Evolutionary conservation across 2,797 vertebrate genomes (phyloP).

Genomic region (Amazonetta brasiliensis): DNA sequence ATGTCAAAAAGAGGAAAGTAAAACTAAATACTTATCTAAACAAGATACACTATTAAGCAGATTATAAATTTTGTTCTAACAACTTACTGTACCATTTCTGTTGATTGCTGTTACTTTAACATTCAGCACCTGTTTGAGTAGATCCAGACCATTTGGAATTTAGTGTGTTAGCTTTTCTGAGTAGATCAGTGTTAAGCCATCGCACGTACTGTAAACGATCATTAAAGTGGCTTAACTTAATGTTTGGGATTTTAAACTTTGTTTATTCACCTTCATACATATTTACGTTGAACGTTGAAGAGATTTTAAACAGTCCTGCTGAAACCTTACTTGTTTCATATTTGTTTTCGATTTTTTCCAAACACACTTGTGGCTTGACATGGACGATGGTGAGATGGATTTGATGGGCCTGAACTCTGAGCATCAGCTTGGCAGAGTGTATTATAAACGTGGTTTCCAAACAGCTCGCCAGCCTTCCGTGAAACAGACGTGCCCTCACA

Average conservation of each 20-base stretch:
- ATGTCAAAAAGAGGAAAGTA: slow-evolving; percentile 82
- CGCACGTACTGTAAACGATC: slow-evolving; percentile 25
- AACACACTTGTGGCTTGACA: slow-evolving; percentile 73
- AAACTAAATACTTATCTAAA: slow-evolving; percentile 77
- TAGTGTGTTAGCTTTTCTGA: slow-evolving; percentile 42
- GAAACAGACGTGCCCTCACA: slow-evolving; percentile 68
- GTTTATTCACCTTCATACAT: slow-evolving; percentile 73
- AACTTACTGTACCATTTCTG: slow-evolving; percentile 76
- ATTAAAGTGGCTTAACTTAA: slow-evolving; percentile 42
- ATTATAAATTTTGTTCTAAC: slow-evolving; percentile 76
- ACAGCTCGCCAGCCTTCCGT: slow-evolving; percentile 61
- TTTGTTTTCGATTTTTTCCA: slow-evolving; percentile 74
- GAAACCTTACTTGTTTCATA: slow-evolving; percentile 76
- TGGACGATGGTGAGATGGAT: slow-evolving; percentile 74
- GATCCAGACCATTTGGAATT: slow-evolving; percentile 50
- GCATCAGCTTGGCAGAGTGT: slow-evolving; percentile 67
- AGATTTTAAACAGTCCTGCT: slow-evolving; percentile 69
- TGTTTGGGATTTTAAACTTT: slow-evolving; percentile 67
- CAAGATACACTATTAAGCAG: slow-evolving; percentile 73
- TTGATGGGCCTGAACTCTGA: slow-evolving; percentile 75
- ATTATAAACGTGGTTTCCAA: slow-evolving; percentile 70
- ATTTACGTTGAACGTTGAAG: slow-evolving; percentile 71
- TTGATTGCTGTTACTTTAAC: slow-evolving; percentile 77
- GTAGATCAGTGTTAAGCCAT: slow-evolving; percentile 46
- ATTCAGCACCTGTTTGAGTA: slow-evolving; percentile 66